phyloP scores from a whole-genome alignment of 2,113 vertebrate species.

The Crocuta crocuta region DNA sequence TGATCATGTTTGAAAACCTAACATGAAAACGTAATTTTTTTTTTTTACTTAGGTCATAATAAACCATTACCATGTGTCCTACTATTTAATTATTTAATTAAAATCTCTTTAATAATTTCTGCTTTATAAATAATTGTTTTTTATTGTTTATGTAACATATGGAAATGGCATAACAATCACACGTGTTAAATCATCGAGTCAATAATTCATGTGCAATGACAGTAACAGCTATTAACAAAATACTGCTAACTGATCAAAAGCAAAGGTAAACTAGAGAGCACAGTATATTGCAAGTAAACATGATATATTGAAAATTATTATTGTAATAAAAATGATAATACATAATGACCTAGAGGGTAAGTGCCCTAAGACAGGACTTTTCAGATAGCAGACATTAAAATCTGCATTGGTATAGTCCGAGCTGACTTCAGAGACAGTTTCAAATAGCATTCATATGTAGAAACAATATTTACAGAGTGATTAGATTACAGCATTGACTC shows the following conservation, averaged over 20 bases:
- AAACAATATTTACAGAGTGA: neutral
- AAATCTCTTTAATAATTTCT: neutral
- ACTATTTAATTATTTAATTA: slow-evolving; percentile 16
- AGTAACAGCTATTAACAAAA: neutral
- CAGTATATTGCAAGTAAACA: neutral
- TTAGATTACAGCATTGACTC: neutral
- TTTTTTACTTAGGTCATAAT: neutral
- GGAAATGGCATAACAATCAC: neutral
- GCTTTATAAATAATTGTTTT: neutral
- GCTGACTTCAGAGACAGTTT: slow-evolving; percentile 39
- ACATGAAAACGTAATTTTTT: neutral
- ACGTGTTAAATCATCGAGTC: neutral
- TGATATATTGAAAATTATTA: neutral
- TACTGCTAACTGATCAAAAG: neutral
- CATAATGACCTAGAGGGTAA: neutral
- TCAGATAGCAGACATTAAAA: neutral
- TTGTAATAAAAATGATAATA: neutral
- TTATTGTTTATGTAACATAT: neutral
- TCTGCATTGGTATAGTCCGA: neutral
- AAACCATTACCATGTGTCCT: neutral
- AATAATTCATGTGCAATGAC: neutral
- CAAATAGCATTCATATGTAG: neutral
- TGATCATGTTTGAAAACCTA: neutral
- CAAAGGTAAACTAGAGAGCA: slow-evolving; percentile 43
- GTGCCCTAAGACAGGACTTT: neutral